Evolutionary conservation across 2,888 invertebrate species (phyloP).

Genomic region (Tetragonisca angustula): DNA sequence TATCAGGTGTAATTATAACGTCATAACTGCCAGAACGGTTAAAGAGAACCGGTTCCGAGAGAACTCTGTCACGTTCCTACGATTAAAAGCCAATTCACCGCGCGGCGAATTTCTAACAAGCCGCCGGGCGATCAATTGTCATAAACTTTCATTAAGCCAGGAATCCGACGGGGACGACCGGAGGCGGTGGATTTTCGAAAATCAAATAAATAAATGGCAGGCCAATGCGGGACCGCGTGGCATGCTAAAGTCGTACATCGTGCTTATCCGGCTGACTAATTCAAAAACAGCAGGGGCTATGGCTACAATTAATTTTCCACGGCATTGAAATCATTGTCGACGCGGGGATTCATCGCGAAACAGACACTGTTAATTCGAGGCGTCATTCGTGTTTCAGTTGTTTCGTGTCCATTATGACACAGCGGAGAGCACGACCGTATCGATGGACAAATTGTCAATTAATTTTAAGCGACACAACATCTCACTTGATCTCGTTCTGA

Average conservation of each 20-base stretch:
- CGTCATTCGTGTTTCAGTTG: background rate
- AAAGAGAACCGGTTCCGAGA: background rate
- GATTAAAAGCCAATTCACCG: background rate
- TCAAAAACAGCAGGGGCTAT: background rate
- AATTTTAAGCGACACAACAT: no score
- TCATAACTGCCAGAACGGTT: conserved; percentile 36
- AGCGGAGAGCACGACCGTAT: no score
- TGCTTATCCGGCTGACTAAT: background rate
- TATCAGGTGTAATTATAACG: conserved; percentile 39
- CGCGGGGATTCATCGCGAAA: no score
- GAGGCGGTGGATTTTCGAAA: background rate
- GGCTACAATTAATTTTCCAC: background rate
- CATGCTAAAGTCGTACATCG: background rate
- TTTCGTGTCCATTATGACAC: background rate
- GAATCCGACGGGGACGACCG: background rate
- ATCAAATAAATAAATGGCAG: background rate
- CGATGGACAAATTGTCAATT: no score
- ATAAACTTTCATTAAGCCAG: conserved; percentile 12
- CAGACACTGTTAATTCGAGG: no score
- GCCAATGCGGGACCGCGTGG: accelerated
- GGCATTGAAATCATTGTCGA: no score
- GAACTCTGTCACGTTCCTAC: background rate
- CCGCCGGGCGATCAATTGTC: background rate
- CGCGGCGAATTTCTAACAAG: background rate
- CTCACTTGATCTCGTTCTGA: no score